phyloP scores from a whole-genome alignment of 2,888 invertebrate species.

The Trachelus troglodyta region DNA sequence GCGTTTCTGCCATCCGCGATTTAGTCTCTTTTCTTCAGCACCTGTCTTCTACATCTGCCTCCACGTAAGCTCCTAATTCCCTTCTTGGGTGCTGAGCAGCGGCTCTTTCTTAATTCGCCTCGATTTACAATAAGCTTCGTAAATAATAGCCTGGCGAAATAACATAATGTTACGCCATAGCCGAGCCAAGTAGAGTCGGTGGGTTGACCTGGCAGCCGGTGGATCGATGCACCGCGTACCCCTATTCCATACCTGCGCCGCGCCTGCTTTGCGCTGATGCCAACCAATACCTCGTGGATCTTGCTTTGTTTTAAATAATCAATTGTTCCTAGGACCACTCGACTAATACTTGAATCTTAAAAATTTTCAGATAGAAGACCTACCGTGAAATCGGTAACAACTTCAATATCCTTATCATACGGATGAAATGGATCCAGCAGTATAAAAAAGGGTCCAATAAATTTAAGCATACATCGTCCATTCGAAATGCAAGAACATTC shows the following conservation, averaged over 20 bases:
- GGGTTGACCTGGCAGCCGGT: conserved; percentile 45
- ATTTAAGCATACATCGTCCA: neutral
- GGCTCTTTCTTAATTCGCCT: conserved; percentile 28
- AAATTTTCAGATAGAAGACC: neutral
- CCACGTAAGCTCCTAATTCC: conserved; percentile 14
- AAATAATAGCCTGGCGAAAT: conserved; percentile 42
- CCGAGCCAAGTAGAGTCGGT: conserved; percentile 22
- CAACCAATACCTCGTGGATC: conserved; percentile 42
- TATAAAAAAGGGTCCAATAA: neutral
- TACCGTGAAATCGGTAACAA: neutral
- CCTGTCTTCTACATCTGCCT: neutral
- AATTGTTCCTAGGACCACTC: neutral
- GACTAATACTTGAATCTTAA: neutral
- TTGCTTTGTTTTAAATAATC: neutral
- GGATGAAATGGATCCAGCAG: neutral
- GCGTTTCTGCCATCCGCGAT: neutral
- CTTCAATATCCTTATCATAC: neutral
- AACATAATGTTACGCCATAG: conserved; percentile 12
- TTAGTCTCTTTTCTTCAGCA: neutral
- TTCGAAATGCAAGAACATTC: neutral
- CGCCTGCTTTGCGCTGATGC: conserved; percentile 54
- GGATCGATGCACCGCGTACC: conserved; percentile 55
- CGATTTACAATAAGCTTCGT: conserved; percentile 31
- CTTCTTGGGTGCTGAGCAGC: neutral
- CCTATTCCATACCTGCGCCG: conserved; percentile 40